Base-by-base conservation (phyloP, 2,888 invertebrate genomes). In the Notodonta dromedarius region DNA sequence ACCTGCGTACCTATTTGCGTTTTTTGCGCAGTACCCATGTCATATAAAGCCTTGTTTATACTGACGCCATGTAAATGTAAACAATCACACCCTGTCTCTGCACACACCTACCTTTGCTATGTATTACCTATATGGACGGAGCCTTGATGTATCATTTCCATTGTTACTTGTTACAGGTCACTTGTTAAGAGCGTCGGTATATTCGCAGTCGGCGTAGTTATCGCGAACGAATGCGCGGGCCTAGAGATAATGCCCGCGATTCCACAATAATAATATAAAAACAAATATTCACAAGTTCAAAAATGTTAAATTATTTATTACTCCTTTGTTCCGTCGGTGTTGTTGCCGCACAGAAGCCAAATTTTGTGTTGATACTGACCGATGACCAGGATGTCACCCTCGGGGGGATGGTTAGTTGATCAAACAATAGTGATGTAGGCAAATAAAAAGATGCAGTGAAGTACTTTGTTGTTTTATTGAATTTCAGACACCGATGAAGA, bases 321-420 rank as follows among this genome's bases (percentile, higher is more conserved):
- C 79, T 92, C 69, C 77, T 88, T 62, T 74, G 84, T 42, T 65
- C 86, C 61, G 66, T 79, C 57, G 76, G 81, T 50, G 67, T 69
- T 59, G 73, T 70, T 61, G 69, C 79, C 69, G 79, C 76, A 50
- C 67, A 65, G 40, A 79, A 69, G 77, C 96, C 96, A 40, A 98
- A 98, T 89, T 95, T 98, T 80, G 93, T 98, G 55, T 80, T 98
- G 50, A 93, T 98, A 71, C 79, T 98, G 58, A 97, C 97, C 0
- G 98, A 98, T 84, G 98, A 98, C 89, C 97, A 98, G 86, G 98
- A 98, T 93, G 90, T 95, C 4, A 89, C 94, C n/a, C 88, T 98
- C 57, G 95, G 96, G 83, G 96, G 97, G 58, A 94, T 97, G 95
- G 96, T 97, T 94, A 94, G 94, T 93, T 50, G 50, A 14, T 50